Conservation (phyloP, 1,140 invertebrate genomes). For the Trachelipus rathkii region DNA sequence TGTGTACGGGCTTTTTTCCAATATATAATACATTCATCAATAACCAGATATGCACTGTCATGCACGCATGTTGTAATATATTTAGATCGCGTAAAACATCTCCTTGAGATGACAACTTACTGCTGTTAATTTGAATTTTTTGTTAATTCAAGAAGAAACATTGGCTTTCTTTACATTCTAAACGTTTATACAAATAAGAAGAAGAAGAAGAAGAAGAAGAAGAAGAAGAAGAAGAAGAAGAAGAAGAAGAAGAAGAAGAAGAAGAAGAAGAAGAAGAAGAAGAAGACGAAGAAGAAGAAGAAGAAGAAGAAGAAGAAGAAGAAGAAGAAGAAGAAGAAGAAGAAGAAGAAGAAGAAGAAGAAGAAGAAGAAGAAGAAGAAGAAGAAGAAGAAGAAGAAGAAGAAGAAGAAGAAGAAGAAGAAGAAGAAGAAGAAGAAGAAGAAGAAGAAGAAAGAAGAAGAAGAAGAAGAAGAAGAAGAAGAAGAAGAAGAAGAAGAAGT, state of each 20-base stretch:
- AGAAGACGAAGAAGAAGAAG: neutral
- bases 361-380: neutral
- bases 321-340: neutral
- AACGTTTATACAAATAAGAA: neutral
- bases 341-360: neutral
- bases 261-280: neutral
- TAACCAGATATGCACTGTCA: too few relatives aligned
- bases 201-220: neutral
- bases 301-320: neutral
- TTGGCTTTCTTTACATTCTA: neutral
- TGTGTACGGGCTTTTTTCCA: too few relatives aligned
- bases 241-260: neutral
- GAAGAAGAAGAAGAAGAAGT: neutral
- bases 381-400: neutral
- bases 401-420: neutral
- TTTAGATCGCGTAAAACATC: too few relatives aligned
- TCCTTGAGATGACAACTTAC: too few relatives aligned
- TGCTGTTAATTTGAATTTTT: neutral
- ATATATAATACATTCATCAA: too few relatives aligned
- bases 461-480: neutral
- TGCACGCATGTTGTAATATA: too few relatives aligned
- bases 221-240: constrained; percentile 11
- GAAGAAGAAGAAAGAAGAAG: constrained; percentile 1
- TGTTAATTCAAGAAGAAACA: neutral
- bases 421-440: neutral